phyloP scores from a whole-genome alignment of 2,113 vertebrate genomes.

The Spheniscus mendiculus region DNA sequence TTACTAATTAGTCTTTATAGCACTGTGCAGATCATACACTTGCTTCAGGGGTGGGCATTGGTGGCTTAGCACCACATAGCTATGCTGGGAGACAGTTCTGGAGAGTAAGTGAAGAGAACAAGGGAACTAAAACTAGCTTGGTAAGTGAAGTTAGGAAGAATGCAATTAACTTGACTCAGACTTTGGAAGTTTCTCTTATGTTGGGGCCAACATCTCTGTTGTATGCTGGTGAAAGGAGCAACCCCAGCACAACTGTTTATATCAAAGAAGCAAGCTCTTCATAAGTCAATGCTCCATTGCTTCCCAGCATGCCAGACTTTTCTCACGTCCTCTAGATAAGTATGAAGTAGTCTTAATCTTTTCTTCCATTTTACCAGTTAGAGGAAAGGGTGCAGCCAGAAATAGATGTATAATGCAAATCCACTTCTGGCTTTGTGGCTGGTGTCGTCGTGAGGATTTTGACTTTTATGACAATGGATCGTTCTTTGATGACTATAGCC shows the following conservation, averaged over 20 bases:
- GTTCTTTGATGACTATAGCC: background rate
- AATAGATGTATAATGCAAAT: background rate
- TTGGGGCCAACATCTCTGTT: background rate
- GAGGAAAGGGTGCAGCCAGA: background rate
- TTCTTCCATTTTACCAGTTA: background rate
- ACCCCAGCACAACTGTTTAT: background rate
- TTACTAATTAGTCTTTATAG: background rate
- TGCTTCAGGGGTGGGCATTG: background rate
- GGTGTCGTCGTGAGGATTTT: background rate
- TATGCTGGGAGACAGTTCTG: background rate
- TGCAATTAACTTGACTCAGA: background rate
- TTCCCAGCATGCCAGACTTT: background rate
- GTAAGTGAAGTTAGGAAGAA: background rate
- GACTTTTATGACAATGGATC: background rate
- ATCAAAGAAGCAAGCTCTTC: background rate
- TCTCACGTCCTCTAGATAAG: background rate
- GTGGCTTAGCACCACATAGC: background rate
- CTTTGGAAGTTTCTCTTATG: background rate
- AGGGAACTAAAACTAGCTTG: background rate
- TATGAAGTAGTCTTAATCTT: background rate
- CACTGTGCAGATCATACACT: background rate
- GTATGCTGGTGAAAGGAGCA: background rate
- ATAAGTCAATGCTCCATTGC: background rate
- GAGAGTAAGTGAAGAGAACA: background rate
- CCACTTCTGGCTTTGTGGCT: background rate